Percentiles rank a stretch among this genome's conserved stretches.
Conservation (phyloP, 2,113 vertebrate species). For the Poeciliopsis occidentalis region DNA sequence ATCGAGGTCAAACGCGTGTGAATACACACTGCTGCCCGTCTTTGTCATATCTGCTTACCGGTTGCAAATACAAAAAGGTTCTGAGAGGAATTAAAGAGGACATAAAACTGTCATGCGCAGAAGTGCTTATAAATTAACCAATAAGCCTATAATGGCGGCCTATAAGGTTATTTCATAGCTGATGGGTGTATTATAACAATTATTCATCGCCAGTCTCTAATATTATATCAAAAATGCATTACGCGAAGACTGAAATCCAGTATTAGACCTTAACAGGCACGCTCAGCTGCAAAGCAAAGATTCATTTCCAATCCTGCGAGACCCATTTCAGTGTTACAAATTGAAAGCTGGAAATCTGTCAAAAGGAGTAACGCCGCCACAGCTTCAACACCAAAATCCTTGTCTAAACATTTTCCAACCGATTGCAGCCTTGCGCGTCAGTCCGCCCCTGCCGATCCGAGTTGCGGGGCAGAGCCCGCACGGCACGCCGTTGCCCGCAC, state of each 20-base stretch:
- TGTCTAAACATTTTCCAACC: not conserved
- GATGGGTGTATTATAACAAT: not conserved
- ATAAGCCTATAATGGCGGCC: slow-evolving; percentile 25
- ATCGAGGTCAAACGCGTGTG: slow-evolving; percentile 45
- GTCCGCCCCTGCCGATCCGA: not conserved
- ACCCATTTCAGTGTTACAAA: not conserved
- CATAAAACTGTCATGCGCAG: slow-evolving; percentile 33
- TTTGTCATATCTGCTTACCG: not conserved
- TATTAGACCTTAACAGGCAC: slow-evolving; percentile 7
- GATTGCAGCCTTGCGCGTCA: not conserved
- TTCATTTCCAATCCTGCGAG: not conserved
- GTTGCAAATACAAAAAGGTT: not conserved
- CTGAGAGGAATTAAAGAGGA: not conserved
- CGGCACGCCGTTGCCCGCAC: not conserved
- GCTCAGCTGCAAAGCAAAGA: slow-evolving; percentile 1
- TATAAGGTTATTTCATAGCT: not conserved
- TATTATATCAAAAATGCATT: not conserved
- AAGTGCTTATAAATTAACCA: slow-evolving; percentile 25
- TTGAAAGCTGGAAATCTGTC: not conserved
- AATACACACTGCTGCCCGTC: not conserved
- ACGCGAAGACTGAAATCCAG: slow-evolving; percentile 1
- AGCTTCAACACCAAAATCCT: not conserved
- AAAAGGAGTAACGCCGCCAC: not conserved
- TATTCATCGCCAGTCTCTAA: not conserved
- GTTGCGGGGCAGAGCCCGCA: slow-evolving; percentile 26